These are phyloP conservation scores for Nymphalis io DNA, from an alignment of 1,140 invertebrate species.

Conservation along the genomic window DNA sequence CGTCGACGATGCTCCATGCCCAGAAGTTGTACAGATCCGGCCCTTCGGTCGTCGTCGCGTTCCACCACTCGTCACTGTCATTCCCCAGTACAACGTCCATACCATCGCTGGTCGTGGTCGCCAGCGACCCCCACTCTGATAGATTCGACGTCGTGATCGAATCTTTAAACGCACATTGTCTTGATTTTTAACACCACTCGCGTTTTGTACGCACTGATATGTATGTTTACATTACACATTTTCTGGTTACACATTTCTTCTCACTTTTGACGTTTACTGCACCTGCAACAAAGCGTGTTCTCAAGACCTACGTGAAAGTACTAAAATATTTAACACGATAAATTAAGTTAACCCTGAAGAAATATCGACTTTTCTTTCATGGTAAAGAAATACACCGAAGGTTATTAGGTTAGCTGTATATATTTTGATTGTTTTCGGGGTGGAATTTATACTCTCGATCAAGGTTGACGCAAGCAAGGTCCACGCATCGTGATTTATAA, in stretches of 20 bases:
- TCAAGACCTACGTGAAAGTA: background rate
- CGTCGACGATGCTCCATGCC: constrained; percentile 84
- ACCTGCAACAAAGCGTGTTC: constrained; percentile 45
- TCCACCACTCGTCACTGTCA: constrained; percentile 58
- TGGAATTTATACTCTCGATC: constrained; percentile 14
- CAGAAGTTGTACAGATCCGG: constrained; percentile 74
- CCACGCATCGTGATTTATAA: constrained; percentile 15
- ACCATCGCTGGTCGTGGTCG: constrained; percentile 73
- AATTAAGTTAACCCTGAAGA: constrained; percentile 9
- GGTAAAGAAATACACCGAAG: background rate
- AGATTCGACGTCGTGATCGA: constrained; percentile 68
- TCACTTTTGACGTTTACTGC: constrained; percentile 26
- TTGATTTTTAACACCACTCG: constrained; percentile 58
- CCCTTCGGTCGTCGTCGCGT: constrained; percentile 51
- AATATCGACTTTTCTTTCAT: background rate
- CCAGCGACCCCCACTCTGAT: constrained; percentile 68
- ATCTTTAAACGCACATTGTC: constrained; percentile 60
- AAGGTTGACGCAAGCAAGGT: constrained; percentile 18
- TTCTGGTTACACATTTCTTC: constrained; percentile 42
- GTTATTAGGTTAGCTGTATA: background rate
- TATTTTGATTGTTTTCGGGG: background rate
- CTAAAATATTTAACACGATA: background rate
- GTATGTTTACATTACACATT: constrained; percentile 43
- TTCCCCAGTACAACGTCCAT: constrained; percentile 73
- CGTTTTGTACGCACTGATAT: constrained; percentile 41